A percentile compares a stretch with the other conserved stretches of the same genome.
phyloP scores from a whole-genome alignment of 2,888 invertebrate genomes.

The Zaprionus obscuricornis region DNA sequence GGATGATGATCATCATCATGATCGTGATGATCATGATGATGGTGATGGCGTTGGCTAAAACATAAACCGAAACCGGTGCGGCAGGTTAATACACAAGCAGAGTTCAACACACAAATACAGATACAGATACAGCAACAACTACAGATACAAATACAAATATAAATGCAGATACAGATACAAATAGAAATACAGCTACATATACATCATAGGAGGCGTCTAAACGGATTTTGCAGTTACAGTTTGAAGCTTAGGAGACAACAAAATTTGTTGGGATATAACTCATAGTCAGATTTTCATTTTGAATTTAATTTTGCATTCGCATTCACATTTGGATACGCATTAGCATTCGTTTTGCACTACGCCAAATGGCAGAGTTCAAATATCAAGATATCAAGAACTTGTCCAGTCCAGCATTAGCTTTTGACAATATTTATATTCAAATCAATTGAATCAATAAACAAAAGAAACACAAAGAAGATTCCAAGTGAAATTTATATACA shows the following conservation, averaged over 20 bases:
- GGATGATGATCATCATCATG: slow-evolving; percentile 44
- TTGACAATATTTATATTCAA: slow-evolving; percentile 9
- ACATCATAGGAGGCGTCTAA: slow-evolving; percentile 8
- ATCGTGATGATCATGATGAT: slow-evolving; percentile 5
- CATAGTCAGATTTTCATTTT: no score
- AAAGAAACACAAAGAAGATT: not conserved
- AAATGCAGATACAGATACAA: not conserved
- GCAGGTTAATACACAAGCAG: slow-evolving; percentile 74
- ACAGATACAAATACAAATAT: slow-evolving; percentile 19
- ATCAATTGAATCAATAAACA: slow-evolving; percentile 49
- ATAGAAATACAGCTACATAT: slow-evolving; percentile 1
- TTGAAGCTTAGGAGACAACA: slow-evolving; percentile 26
- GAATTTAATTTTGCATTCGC: no score
- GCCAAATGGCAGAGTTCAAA: slow-evolving; percentile 40
- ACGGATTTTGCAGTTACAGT: slow-evolving; percentile 31
- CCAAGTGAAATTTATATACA: not conserved
- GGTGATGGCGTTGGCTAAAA: slow-evolving; percentile 67
- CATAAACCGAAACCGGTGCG: slow-evolving; percentile 81
- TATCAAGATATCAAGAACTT: no score
- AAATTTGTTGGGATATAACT: slow-evolving; percentile 13
- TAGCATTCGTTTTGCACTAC: slow-evolving; percentile 30
- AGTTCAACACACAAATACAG: slow-evolving; percentile 5
- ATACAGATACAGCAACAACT: slow-evolving; percentile 1
- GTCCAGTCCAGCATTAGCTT: no score
- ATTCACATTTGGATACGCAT: no score